These are phyloP conservation scores for Macrosiphum euphorbiae DNA, from an alignment of 2,888 invertebrate genomes.

Conservation along the genomic window DNA sequence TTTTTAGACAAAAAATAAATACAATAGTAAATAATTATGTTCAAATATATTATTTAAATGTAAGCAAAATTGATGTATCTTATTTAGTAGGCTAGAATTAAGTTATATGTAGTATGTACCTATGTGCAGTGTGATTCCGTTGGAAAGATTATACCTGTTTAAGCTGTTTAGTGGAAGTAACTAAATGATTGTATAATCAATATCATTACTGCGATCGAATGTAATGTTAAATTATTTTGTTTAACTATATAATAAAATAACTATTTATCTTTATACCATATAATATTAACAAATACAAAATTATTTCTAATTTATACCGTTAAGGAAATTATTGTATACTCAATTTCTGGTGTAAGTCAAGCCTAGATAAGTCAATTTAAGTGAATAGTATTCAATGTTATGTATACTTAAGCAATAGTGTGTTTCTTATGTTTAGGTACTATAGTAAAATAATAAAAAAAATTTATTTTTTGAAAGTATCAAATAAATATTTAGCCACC, in stretches of 20 bases:
- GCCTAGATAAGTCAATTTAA: neutral
- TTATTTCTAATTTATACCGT: neutral
- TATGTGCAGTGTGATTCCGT: neutral
- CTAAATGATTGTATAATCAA: neutral
- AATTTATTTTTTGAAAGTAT: neutral
- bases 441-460: neutral
- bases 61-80: neutral
- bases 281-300: neutral
- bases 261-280: neutral
- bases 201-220: neutral
- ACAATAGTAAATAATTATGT: too few species aligned
- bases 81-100: neutral
- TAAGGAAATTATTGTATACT: neutral
- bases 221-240: neutral
- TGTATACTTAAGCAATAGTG: too few species aligned
- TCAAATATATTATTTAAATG: too few species aligned
- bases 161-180: too few species aligned
- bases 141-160: neutral
- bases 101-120: neutral
- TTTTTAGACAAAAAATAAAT: neutral
- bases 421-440: neutral
- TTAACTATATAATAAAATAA: neutral
- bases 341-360: neutral
- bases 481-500: neutral
- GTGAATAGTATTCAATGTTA: neutral